Conservation (phyloP, 1,140 invertebrate species). For the Helicoverpa armigera region DNA sequence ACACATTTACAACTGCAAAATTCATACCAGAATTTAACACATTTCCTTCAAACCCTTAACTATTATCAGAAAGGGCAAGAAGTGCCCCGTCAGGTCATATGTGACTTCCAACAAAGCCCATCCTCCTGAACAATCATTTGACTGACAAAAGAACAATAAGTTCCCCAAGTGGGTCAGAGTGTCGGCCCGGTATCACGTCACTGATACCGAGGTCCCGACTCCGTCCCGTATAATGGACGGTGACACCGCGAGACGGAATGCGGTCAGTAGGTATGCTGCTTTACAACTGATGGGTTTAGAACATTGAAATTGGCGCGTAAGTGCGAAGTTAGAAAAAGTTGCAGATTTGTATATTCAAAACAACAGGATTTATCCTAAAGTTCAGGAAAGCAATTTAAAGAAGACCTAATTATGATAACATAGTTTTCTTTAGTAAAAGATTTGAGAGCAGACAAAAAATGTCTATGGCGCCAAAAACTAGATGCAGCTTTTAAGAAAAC, state of each 20-base stretch:
- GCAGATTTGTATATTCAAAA: background rate
- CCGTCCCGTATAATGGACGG: slow-evolving; percentile 44
- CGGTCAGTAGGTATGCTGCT: slow-evolving; percentile 38
- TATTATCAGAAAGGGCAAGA: slow-evolving; percentile 10
- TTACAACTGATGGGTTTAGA: background rate
- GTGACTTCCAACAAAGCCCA: slow-evolving; percentile 29
- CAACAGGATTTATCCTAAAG: too few relatives aligned
- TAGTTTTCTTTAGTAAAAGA: background rate
- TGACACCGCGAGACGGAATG: slow-evolving; percentile 32
- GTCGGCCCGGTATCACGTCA: slow-evolving; percentile 63
- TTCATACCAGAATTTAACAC: too few relatives aligned
- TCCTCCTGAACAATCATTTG: slow-evolving; percentile 49
- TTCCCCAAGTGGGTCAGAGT: slow-evolving; percentile 64
- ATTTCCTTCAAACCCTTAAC: slow-evolving; percentile 9
- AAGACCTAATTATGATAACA: too few relatives aligned
- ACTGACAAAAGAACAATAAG: slow-evolving; percentile 65
- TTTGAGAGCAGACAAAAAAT: too few relatives aligned
- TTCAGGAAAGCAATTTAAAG: too few relatives aligned
- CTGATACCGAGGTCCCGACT: slow-evolving; percentile 52
- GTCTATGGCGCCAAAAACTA: background rate
- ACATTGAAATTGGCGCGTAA: background rate
- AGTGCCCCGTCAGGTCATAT: slow-evolving; percentile 30
- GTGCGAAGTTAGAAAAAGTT: background rate
- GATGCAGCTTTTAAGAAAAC: background rate
- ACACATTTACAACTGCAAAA: too few relatives aligned